Evolutionary conservation across 2,113 vertebrate genomes (phyloP), one percentile per base, ranked within the genome.

Genomic region (Hydropotes inermis): DNA sequence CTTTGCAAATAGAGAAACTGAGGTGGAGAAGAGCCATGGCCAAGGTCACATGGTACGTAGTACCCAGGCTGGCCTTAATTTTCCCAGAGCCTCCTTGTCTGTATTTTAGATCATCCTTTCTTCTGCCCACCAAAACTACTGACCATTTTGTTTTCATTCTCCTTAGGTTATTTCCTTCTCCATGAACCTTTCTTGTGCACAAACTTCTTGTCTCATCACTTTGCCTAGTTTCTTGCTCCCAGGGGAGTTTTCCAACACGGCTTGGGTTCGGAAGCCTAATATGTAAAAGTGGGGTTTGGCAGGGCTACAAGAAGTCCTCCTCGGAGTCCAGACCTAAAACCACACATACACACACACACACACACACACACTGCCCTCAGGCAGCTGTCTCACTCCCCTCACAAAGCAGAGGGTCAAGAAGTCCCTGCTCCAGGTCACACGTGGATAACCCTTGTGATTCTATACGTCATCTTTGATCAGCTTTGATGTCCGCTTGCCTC

Each of bases 401-500:
- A 4, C 54, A 27, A 11, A 81, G 86, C 15, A 45, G 54, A 78
- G 1, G 4, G 9, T 27, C 2, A 4, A 45, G 28, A 55, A 3
- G 74, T 10, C 36, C 21, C 54, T 17, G 30, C 21, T 60, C 23
- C 33, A 19, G 55, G 58, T 54, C 36, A 30, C n/a, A 2, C 1
- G 25, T 27, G 45, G 19, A 14, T 82, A 81, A 17, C 8, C 14
- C 50, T 79, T 27, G 6, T 14, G 7, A 17, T 43, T 43, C 54
- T 10, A 28, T 43, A 9, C 17, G 2, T 39, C 52, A 25, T 30
- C 43, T n/a, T 1, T 5, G 30, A 28, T 6, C 33, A 39, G n/a
- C 57, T 43, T 70, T 78, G 79, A 1, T 2, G 43, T 7, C 10
- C 0, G 0, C 61, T 52, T 50, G 14, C 60, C 36, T 52, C 30